Base-by-base conservation (phyloP, 2,113 vertebrate species). In the Manacus vitellinus region DNA sequence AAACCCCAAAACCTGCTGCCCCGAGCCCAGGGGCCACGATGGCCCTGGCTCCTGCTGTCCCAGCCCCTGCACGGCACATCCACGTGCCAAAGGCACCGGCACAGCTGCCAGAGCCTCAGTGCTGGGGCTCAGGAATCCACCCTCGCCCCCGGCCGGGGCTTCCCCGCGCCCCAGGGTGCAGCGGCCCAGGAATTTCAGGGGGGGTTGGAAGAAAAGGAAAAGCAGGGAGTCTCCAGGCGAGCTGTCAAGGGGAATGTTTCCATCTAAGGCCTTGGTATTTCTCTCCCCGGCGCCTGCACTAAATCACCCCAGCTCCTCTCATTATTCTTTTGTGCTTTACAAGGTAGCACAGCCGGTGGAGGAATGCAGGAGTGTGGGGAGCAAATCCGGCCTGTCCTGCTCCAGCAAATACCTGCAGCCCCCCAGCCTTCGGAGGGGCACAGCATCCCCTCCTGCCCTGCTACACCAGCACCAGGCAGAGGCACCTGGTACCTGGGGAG, bases 201-300 rank as follows among this genome's bases (percentile, higher is more conserved):
- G 56, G 56, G 84, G 52, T 30, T 75, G 46, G 61, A 41, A 93
- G 75, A 8, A 11, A 11, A 58, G 10, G n/a, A 15, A 90, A 86
- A 81, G 37, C 68, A 81, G 93, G 95, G 92, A 95, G 92, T 63
- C 96, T 97, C 94, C 71, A 17, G 51, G 95, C 94, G 21, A 95
- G 25, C 83, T 97, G 95, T 96, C 95, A 83, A 61, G 85, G 97
- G 96, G 97, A 98, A 98, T 95, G 95, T 98, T 98, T 98, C 98
- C 98, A 98, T 98, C 98, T 98, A 98, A 98, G 98, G 98, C 96
- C 97, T 97, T 98, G 98, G 98, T 97, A 98, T 98, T 98, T 96
- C 97, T 92, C 94, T 46, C 21, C 39, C 15, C 39, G 39, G 91
- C 71, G 95, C 96, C 97, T 96, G 97, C 96, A 95, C 88, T 97